These are phyloP conservation scores for Paracyprichromis sp. DNA, from an alignment of 2,113 vertebrate species.

Conservation along the genomic window DNA sequence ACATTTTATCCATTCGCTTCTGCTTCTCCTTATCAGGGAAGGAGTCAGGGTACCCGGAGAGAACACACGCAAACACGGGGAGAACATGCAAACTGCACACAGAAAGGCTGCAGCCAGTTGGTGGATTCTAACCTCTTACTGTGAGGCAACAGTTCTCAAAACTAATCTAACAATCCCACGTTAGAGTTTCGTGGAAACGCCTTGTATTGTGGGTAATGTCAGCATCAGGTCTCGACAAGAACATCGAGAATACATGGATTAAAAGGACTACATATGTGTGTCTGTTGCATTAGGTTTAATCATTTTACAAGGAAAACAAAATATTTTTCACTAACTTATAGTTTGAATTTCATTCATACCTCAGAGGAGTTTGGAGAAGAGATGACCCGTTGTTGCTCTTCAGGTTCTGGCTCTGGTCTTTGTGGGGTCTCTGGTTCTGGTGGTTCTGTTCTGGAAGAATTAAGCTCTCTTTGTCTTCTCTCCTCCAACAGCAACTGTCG, in stretches of 20 bases:
- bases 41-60: background rate
- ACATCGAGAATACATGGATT: fast-evolving
- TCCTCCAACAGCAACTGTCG: slow-evolving; percentile 30
- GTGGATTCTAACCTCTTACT: background rate
- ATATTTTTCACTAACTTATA: background rate
- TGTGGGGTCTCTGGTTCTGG: background rate
- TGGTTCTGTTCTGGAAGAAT: slow-evolving; percentile 13
- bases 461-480: slow-evolving; percentile 18
- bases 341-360: slow-evolving; percentile 10
- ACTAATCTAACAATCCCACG: fast-evolving
- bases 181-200: background rate
- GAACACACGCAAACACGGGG: fast-evolving
- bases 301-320: background rate
- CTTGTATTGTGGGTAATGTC: background rate
- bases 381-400: background rate
- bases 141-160: background rate
- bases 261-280: background rate
- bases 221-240: background rate
- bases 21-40: background rate
- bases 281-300: background rate
- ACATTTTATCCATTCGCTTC: background rate
- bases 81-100: background rate
- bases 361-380: slow-evolving; percentile 24
- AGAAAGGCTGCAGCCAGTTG: fast-evolving
- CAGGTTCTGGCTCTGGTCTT: background rate